Base-by-base conservation (phyloP, 2,113 vertebrate genomes). In the Bettongia penicillata region DNA sequence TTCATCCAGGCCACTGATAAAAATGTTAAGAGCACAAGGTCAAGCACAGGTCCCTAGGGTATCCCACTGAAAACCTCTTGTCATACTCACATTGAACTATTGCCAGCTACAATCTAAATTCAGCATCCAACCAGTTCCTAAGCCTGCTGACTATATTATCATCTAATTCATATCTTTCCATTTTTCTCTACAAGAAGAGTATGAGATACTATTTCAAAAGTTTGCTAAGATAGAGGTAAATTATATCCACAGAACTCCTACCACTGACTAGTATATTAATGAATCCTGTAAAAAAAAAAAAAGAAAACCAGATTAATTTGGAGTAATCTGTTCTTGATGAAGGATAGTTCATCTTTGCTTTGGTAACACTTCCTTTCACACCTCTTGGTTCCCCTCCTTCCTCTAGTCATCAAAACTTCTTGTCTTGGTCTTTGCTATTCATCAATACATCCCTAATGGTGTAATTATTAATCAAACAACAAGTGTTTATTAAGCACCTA, bases 351-450 rank as follows among this genome's bases (percentile, higher is more conserved):
- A 11, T 61, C 31, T 61, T 61, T 9, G 26, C 55, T 61, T 61
- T 61, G 55, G 55, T 61, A 57, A 28, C 2, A 26, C 16, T 52
- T 3, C 26, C 51, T 24, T 57, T 48, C 8, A 22, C 2, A 24
- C 22, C 51, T 51, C 28, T 26, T 3, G 1, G 1, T 19, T 8
- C 7, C 4, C 25, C 48, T 19, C 22, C 2, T 61, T 31, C 5
- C 28, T n/a, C 48, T 24, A 14, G 3, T 25, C 16, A 92, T 48
- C 55, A 92, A 49, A 16, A 68, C 23, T 24, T n/a, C n/a, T 26
- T 22, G 26, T 91, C 24, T 28, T 23, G 24, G 57, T 6, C n/a
- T 37, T 43, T 47, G 37, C 0, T 24, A 3, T 1, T 0, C 0
- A 5, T 5, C 8, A 3, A 0, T 0, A 57, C 26, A 28, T 28